phyloP scores from a whole-genome alignment of 2,888 invertebrate species.

The Sycophila texana region DNA sequence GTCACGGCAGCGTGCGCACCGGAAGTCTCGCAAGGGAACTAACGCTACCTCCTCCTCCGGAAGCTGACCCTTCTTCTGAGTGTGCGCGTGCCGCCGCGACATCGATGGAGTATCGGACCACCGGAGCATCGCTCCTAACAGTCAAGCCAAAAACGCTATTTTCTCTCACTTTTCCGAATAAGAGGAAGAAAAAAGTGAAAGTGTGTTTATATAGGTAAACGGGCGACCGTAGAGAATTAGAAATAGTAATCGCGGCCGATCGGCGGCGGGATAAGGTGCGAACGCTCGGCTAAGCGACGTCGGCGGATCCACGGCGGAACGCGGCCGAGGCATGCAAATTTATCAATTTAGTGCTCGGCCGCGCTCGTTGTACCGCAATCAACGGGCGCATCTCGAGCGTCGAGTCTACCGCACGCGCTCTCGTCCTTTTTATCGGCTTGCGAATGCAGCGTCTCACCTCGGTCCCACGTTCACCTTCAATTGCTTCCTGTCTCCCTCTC shows the following conservation, averaged over 20 bases:
- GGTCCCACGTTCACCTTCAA: conserved; percentile 30
- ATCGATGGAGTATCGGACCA: background rate
- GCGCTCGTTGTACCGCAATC: conserved; percentile 62
- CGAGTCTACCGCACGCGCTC: conserved; percentile 8
- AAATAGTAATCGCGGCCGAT: too few species aligned
- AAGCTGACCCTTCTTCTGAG: conserved; percentile 35
- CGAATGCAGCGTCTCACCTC: conserved; percentile 7
- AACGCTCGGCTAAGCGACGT: conserved; percentile 37
- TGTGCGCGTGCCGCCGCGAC: background rate
- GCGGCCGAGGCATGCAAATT: conserved; percentile 69
- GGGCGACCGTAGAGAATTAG: too few species aligned
- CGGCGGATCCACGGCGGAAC: conserved; percentile 57
- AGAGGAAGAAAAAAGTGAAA: too few species aligned
- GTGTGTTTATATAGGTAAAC: too few species aligned
- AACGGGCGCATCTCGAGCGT: conserved; percentile 50
- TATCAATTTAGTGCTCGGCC: conserved; percentile 70
- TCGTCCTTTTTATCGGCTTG: background rate
- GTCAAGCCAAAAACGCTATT: background rate
- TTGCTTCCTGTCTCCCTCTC: conserved; percentile 15
- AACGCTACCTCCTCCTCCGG: conserved; percentile 10
- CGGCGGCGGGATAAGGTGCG: too few species aligned
- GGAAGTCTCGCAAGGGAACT: conserved; percentile 48
- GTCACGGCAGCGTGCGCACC: conserved; percentile 56
- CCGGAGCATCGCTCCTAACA: background rate
- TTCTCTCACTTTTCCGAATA: too few species aligned